phyloP scores from a whole-genome alignment of 2,113 vertebrate species.

The Rhinoptilus africanus region DNA sequence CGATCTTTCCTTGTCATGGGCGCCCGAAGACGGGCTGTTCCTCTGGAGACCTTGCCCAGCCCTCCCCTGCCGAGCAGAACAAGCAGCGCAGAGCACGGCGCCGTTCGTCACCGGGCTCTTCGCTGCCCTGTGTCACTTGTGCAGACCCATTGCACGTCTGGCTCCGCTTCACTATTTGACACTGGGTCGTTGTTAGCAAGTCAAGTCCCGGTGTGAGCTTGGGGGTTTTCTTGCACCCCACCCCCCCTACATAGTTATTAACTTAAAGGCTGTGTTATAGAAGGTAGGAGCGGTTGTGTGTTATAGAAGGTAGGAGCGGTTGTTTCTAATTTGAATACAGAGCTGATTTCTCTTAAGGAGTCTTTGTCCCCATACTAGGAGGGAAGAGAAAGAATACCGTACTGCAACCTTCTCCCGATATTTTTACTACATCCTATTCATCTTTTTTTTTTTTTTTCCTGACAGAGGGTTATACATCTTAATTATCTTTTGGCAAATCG shows the following conservation, averaged over 20 bases:
- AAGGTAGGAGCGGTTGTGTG: background rate
- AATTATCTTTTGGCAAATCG: background rate
- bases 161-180: background rate
- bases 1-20: background rate
- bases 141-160: background rate
- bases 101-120: background rate
- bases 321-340: background rate
- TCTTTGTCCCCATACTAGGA: background rate
- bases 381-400: background rate
- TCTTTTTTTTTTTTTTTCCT: background rate
- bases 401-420: background rate
- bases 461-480: background rate
- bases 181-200: background rate
- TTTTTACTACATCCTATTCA: background rate
- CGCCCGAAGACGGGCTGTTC: background rate
- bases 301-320: background rate
- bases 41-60: background rate
- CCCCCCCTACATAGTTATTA: background rate
- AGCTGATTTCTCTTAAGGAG: background rate
- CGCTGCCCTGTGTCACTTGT: background rate
- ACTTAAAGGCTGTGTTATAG: background rate
- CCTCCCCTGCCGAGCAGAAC: background rate
- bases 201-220: background rate
- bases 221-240: background rate
- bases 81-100: background rate